Evolutionary conservation across 2,888 invertebrate genomes (phyloP), one percentile per base, ranked within the genome.

Genomic region (Leucozona laternaria): DNA sequence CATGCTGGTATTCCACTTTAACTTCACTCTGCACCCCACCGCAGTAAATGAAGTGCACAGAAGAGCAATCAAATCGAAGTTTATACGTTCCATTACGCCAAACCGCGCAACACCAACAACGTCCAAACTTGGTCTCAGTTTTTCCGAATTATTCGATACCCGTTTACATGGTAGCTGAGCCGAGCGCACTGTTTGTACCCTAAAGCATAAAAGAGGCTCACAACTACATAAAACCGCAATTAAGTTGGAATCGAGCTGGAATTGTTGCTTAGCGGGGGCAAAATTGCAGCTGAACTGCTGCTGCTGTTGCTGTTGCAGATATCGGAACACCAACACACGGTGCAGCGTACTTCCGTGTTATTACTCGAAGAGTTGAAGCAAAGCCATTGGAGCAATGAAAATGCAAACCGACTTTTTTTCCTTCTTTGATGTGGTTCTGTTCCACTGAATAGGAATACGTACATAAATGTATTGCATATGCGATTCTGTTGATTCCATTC

Each of bases 321-420:
- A 80, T 76, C 76, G 79, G 79, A 84, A 84, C 76, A 72, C 64
- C 76, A 84, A 84, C 76, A 72, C 64, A 71, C 75, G 68, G 50
- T 80, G 58, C 64, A 64, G 70, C 17, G 66, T 25, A 80, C 80
- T 85, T 85, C 84, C 84, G 84, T 85, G 80, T 85, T 85, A 72
- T 77, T 85, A 77, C 55, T 60, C 40, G 45, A 22, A 37, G 37
- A 60, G 22, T 60, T n/a, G 40, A 10, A 53, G 53, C 15, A n/a
- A 53, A 80, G 68, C 76, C 68, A 85, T 80, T 73, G 72, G 80
- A 77, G 80, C 72, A 66, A 48, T 72, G 57, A 22, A 84, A 80
- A 80, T 68, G 48, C 77, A 85, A 84, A 34, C 55, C 22, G 43
- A 84, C 34, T 58, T 17, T 70, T 68, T 68, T 68, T 68, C 48